Base-by-base conservation (phyloP, 2,888 invertebrate species). In the Pollenia labialis region DNA sequence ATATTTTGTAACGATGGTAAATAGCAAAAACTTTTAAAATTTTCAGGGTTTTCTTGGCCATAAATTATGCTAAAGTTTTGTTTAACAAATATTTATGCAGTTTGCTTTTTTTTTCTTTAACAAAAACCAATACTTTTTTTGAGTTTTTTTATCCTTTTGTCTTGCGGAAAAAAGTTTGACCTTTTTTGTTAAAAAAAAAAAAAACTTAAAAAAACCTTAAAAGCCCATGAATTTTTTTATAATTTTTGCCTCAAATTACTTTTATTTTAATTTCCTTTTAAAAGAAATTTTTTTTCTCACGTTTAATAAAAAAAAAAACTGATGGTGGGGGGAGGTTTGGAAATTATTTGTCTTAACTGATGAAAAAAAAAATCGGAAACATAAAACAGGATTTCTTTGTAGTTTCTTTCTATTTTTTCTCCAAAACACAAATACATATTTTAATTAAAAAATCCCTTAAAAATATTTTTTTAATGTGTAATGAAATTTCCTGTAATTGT, bases 391-490 rank as follows among this genome's bases (percentile, higher is more conserved):
- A 14, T 58, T 60, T 58, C 18, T 52, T 64, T 48, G 12, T 46
- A 44, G 32, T 23, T 76, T 40, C 16, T 32, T 32, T 32, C 32
- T 62, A 62, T 40, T 52, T 16, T 42, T 18, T 18, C n/a, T 40
- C 8, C 11, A 50, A 66, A 48, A 74, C 18, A 85, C 60, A 82
- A 84, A 81, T 79, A 82, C 50, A 81, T 72, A 48, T 84, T 87
- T 81, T 68, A 60, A 80, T 72, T 72, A 77, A 81, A 62, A 79
- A 18, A 77, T 64, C 4, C 16, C 10, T 32, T 32, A 32, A 14
- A 66, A 54, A 64, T 40, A 58, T 58, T 40, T 75, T 68, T 56
- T 23, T n/a, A 18, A 32, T 18, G 14, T 66, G 56, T 60, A 48
- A 23, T 18, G 48, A 69, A 64, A 66, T 64, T 66, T 68, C 14